Evolutionary conservation across 2,888 invertebrate genomes (phyloP), one percentile per base, ranked within the genome.

Genomic region (Aphidoletes aphidimyza): DNA sequence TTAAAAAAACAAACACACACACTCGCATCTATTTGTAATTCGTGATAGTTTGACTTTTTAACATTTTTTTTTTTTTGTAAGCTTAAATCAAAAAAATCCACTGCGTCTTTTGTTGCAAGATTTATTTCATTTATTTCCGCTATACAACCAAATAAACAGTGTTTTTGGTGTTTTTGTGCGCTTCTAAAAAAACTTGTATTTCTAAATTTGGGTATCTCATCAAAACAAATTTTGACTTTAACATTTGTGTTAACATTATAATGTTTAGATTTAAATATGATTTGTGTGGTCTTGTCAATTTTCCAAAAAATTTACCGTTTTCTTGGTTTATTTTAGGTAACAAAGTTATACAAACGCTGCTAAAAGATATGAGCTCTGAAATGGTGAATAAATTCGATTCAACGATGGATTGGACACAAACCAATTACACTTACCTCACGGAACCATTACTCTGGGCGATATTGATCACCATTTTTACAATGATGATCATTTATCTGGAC

Each of bases 401-500:
- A 14, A 14, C 30, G 1, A 2, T 8, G 26, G 69, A 30, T 47
- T 81, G 78, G 78, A 34, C 47, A n/a, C 36, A 47, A 19, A 17
- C 19, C 0, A 81, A 84, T 42, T 81, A 81, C 30, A n/a, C 36
- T 8, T 36, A 81, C 22, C 22, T 84, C 8, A 30, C 26, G 11
- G 37, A 81, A 34, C 88, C 90, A 17, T 39, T 89, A 39, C 42
- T 89, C 39, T 91, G 91, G 88, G 93, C 93, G 6, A 86, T 91
- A 19, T 87, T 90, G 2, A 89, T 91, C 84, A 90, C 91, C n/a
- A 89, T 91, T 86, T 91, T 93, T 86, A 92, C 91, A 9, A 93
- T 92, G 90, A 89, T 90, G 85, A 91, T 93, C 87, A 91, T 93
- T 34, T 93, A 92, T 88, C 89, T 92, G 86, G 93, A 93, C 88